phyloP scores from a whole-genome alignment of 1,140 invertebrate species.

The Drosophila hydei region DNA sequence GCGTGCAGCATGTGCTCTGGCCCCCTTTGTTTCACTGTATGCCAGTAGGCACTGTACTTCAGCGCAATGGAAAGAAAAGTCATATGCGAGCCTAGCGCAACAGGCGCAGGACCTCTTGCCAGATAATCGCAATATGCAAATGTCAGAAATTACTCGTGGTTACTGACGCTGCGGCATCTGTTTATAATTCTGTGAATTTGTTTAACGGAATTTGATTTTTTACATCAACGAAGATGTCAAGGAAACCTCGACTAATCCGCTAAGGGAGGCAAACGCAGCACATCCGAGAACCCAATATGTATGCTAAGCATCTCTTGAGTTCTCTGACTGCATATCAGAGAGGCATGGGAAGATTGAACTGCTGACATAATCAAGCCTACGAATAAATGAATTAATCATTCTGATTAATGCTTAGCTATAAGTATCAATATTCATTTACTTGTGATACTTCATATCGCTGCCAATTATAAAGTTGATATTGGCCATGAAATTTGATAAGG shows the following conservation, averaged over 20 bases:
- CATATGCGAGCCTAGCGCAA: slow-evolving; percentile 17
- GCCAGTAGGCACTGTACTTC: neutral
- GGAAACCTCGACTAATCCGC: neutral
- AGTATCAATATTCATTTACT: neutral
- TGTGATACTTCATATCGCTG: too few relatives aligned
- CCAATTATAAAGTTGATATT: neutral
- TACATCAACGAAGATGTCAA: slow-evolving; percentile 4
- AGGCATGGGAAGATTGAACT: neutral
- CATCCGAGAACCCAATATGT: neutral
- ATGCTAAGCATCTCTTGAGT: slow-evolving; percentile 3
- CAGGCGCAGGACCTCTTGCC: slow-evolving; percentile 27
- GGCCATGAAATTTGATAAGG: neutral
- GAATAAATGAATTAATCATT: neutral
- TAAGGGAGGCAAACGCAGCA: neutral
- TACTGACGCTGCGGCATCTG: slow-evolving; percentile 27
- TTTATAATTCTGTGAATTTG: slow-evolving; percentile 40
- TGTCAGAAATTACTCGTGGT: slow-evolving; percentile 34
- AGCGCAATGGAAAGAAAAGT: neutral
- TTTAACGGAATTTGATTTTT: slow-evolving; percentile 43
- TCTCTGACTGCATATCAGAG: neutral
- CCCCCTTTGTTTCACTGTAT: slow-evolving; percentile 22
- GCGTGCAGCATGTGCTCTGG: slow-evolving; percentile 35
- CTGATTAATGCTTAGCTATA: neutral
- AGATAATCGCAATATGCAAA: slow-evolving; percentile 43
- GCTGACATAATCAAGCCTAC: neutral